Conservation (phyloP, 2,888 invertebrate genomes). For the Venusia cambrica region DNA sequence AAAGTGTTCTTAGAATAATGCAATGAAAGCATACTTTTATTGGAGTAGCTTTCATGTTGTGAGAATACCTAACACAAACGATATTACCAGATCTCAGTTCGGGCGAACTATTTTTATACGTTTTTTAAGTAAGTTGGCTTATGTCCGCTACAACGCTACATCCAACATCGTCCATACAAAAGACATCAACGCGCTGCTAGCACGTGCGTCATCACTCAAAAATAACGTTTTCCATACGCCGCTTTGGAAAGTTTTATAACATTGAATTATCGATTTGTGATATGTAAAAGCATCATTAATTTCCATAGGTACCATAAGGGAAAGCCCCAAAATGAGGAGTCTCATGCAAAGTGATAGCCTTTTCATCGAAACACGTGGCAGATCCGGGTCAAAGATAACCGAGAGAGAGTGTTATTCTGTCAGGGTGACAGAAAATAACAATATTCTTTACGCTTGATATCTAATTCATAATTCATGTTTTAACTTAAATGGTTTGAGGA, state of each 20-base stretch:
- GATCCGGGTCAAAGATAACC: conserved; percentile 72
- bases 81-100: too few species aligned
- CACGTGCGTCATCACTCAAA: conserved; percentile 1
- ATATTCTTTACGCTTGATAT: conserved; percentile 34
- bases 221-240: background rate
- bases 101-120: too few species aligned
- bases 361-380: conserved; percentile 43
- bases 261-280: too few species aligned
- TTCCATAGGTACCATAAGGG: conserved; percentile 1
- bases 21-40: too few species aligned
- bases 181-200: conserved; percentile 64
- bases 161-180: conserved; percentile 43
- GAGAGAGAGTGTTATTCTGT: conserved; percentile 52
- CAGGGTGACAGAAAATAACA: conserved; percentile 36
- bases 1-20: too few species aligned
- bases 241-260: conserved; percentile 1
- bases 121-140: too few species aligned
- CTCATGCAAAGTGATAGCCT: conserved; percentile 7
- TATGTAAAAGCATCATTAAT: background rate
- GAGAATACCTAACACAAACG: too few species aligned
- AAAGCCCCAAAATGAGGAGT: conserved; percentile 11
- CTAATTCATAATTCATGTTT: conserved; percentile 33
- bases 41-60: too few species aligned
- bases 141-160: too few species aligned
- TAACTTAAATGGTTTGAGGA: conserved; percentile 20